These are phyloP conservation scores for Tragelaphus imberbis DNA, from an alignment of 2,113 vertebrate species.

Conservation along the genomic window DNA sequence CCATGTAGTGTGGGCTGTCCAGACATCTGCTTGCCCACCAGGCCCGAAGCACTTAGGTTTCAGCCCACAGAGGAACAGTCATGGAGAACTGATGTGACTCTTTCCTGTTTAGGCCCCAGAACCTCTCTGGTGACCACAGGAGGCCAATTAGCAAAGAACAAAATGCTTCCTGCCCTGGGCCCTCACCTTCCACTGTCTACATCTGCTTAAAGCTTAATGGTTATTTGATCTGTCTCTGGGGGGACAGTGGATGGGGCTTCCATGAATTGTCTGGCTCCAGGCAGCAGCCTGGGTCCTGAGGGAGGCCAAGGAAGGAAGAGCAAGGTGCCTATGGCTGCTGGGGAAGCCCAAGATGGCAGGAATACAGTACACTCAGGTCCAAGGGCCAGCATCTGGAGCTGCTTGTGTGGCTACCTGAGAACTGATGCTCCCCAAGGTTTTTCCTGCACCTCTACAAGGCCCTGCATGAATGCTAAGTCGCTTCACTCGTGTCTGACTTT, in stretches of 20 bases:
- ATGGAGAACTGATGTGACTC: neutral
- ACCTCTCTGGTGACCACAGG: slow-evolving; percentile 46
- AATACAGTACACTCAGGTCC: neutral
- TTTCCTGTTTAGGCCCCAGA: slow-evolving; percentile 34
- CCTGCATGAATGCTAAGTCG: neutral
- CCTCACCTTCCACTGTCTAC: slow-evolving; percentile 8
- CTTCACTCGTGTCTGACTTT: neutral
- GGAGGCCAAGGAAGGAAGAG: neutral
- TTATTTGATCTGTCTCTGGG: slow-evolving; percentile 65
- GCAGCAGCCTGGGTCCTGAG: slow-evolving; percentile 6
- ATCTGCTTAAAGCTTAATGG: slow-evolving; percentile 61
- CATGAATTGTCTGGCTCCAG: slow-evolving; percentile 51
- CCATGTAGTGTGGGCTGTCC: neutral
- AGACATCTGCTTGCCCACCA: slow-evolving; percentile 6
- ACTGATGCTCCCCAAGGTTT: neutral
- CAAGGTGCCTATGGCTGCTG: neutral
- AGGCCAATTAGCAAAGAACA: slow-evolving; percentile 61
- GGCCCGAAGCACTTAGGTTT: neutral
- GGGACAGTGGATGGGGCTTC: slow-evolving; percentile 38
- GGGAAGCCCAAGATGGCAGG: neutral
- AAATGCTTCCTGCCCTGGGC: slow-evolving; percentile 54
- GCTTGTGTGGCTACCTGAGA: neutral
- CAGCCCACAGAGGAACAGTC: neutral
- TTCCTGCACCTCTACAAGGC: neutral
- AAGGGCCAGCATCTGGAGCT: neutral